phyloP scores from a whole-genome alignment of 1,140 invertebrate genomes.

The Hestina assimilis region DNA sequence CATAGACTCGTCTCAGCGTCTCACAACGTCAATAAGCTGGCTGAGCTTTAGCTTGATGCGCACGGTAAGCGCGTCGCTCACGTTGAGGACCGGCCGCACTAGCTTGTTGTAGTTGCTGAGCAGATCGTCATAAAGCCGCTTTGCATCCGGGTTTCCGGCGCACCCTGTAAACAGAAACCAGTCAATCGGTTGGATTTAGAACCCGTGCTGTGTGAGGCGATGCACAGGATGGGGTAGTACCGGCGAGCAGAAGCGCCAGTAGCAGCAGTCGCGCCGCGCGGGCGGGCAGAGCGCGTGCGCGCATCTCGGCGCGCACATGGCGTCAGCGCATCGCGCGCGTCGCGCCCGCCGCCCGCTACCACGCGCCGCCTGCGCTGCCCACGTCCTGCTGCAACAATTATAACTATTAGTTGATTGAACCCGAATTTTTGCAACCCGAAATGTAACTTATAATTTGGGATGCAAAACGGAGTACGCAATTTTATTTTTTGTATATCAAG shows the following conservation, averaged over 20 bases:
- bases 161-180: conserved; percentile 79
- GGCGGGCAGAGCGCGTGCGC: conserved; percentile 54
- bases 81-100: conserved; percentile 94
- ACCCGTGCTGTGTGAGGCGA: neutral
- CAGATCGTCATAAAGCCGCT: conserved; percentile 93
- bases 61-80: conserved; percentile 94
- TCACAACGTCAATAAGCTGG: conserved; percentile 96
- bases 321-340: conserved; percentile 64
- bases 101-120: conserved; percentile 97
- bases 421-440: neutral
- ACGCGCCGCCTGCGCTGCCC: conserved; percentile 28
- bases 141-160: conserved; percentile 92
- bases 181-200: neutral
- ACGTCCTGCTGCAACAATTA: neutral
- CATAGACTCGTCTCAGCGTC: conserved; percentile 54
- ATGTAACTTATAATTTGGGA: too few relatives aligned
- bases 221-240: conserved; percentile 31
- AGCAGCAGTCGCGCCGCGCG: conserved; percentile 57
- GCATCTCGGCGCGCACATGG: conserved; percentile 60
- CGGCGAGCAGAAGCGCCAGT: conserved; percentile 67
- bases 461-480: too few relatives aligned
- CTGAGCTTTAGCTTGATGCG: conserved; percentile 96
- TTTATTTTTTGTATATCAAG: too few relatives aligned
- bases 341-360: conserved; percentile 38
- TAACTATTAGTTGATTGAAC: neutral